Conservation (phyloP, 2,888 invertebrate species). For the Chromoteleia sp. region DNA sequence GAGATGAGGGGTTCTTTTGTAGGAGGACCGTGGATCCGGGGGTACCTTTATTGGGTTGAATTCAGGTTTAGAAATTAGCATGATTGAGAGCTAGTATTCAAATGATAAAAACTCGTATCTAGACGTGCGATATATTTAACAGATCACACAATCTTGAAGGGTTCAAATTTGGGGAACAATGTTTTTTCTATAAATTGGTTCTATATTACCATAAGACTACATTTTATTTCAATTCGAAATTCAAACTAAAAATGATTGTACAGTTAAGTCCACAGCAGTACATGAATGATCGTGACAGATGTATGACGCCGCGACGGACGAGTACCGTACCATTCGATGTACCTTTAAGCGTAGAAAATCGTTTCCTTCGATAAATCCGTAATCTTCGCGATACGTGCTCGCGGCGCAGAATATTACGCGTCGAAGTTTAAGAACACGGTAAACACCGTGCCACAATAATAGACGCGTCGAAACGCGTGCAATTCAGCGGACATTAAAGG, state of each 20-base stretch:
- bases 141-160: too few species aligned
- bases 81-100: too few species aligned
- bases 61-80: too few species aligned
- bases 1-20: too few species aligned
- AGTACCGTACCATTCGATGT: constrained; percentile 24
- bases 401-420: constrained; percentile 8
- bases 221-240: too few species aligned
- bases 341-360: constrained; percentile 34
- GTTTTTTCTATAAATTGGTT: too few species aligned
- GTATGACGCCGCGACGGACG: constrained; percentile 20
- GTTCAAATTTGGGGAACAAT: too few species aligned
- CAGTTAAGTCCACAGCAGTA: constrained; percentile 42
- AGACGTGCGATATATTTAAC: too few species aligned
- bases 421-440: constrained; percentile 1
- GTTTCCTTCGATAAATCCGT: constrained; percentile 22
- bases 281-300: constrained; percentile 49
- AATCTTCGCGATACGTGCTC: constrained; percentile 28
- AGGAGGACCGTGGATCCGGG: too few species aligned
- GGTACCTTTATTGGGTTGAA: too few species aligned
- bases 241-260: constrained; percentile 35
- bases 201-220: too few species aligned
- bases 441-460: constrained; percentile 8
- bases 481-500: constrained; percentile 20
- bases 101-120: too few species aligned
- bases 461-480: constrained; percentile 18